Evolutionary conservation across 2,797 vertebrate species (phyloP), one percentile per base, ranked within the genome.

Genomic region (Tamandua tetradactyla): DNA sequence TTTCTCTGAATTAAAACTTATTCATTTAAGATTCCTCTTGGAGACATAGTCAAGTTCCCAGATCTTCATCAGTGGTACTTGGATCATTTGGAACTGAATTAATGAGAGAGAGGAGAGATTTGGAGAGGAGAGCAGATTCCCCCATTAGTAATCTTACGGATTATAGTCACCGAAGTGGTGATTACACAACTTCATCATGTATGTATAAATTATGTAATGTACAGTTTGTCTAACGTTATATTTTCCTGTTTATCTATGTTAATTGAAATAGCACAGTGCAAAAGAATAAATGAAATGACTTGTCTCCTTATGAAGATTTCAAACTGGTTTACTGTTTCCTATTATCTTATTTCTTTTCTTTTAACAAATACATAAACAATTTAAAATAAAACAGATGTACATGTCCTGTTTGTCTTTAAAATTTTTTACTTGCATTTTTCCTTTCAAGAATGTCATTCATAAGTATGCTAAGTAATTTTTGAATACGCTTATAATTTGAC

Each of bases 21-120:
- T 96, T 96, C 61, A 89, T 97, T 95, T 97, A 97, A 98, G 99
- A 99, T 98, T 98, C 99, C 15, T 98, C 99, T 2, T 99, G 99
- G 99, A 98, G 98, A 94, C 99, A 98, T 94, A 98, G 98, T 97
- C 98, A 99, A 47, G 98, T 99, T 93, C 98, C 99, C 42, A 98
- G 98, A 90, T 98, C 99, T 25, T 98, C 99, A 6, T 98, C 99
- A 5, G 94, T 99, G 97, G 98, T 95, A 98, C 98, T 98, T 96
- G 98, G 97, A 91, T 98, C 98, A 59, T 98, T 98, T 78, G 98
- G 98, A 97, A 98, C 98, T 23, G 99, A 99, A 85, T 97, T 99
- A 30, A 96, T 98, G 93, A 98, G 98, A 98, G 98, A 99, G 57
- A 98, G 98, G 96, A 98, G 99, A 96, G 99, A 99, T 80, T 96